Base-by-base conservation (phyloP, 2,113 vertebrate species). In the Solea senegalensis region DNA sequence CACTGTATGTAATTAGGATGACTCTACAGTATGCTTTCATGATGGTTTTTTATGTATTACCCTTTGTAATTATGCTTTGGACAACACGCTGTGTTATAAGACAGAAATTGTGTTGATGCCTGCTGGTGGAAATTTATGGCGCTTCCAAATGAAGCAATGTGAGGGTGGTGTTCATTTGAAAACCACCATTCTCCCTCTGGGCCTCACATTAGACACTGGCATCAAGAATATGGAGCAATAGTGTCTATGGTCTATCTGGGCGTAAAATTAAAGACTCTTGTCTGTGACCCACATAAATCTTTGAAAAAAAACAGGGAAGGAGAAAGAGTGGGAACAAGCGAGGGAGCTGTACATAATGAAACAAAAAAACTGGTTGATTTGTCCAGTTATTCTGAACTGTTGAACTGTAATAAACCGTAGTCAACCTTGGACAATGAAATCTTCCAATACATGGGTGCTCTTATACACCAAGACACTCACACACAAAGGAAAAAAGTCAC, bases 251-350 rank as follows among this genome's bases (percentile, higher is more conserved):
- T 81, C 60, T 84, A 86, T 74, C 86, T 88, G 87, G 82, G 90
- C 87, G 81, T 88, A 90, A 92, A 91, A 92, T 92, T 87, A 90
- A 89, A 91, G 81, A 86, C 72, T 81, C 84, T 76, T 86, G 83
- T 88, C 39, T 72, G 79, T 88, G 88, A 53, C 71, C 61, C 48
- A 82, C 84, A 89, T 90, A 90, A 88, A 90, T 91, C 79, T 81
- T 55, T 60, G 46, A 59, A 57, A 57, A 56, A 51, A 57, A 67
- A 50, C 41, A 60, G 21, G 62, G 34, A 69, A 13, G 63, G 14
- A 74, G 46, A 21, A 64, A 70, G 49, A 63, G 14, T 54, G 39
- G 5, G 27, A 14, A 39, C 51, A 51, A 68, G 54, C 50, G 41
- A 67, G 26, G 52, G 78, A 69, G 80, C 60, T 71, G 45, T 50